Evolutionary conservation across 1,140 invertebrate species (phyloP), one percentile per base, ranked within the genome.

Genomic region (Nebria ingens): DNA sequence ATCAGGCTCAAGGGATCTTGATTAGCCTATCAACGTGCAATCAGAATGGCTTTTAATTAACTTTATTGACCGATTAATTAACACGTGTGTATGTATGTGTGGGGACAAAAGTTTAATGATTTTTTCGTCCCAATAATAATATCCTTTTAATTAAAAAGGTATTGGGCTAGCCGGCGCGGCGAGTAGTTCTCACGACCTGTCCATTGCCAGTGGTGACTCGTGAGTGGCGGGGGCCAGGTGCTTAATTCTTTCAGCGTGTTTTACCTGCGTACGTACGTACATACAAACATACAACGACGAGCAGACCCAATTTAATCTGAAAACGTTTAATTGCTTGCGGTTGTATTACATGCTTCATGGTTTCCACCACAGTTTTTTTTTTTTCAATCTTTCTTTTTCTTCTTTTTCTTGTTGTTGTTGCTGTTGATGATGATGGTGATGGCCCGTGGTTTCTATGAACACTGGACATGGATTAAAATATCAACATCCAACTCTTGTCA

Each of bases 11-110:
- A n/a, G n/a, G 6, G 6, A 34, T 45, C 40, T 12, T 17, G 40
- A 45, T 45, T 45, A 45, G 3, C 40, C 40, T 45, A 45, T 45
- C 40, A 17, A 17, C 17, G n/a, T 17, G 40, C 40, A 45, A 45
- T 45, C 40, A 45, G 4, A 9, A 4, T 12, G 6, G 15, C 40
- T 45, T 45, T 45, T 45, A 45, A 45, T 45, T 45, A 45, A 45
- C 40, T 45, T 45, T 45, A 45, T 45, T 45, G 40, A 17, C 40
- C 40, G 40, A 45, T 45, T 45, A 45, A 45, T 45, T 45, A 11
- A 45, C 40, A 45, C 40, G 17, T 45, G 40, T 45, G 9, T 17
- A n/a, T n/a, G n/a, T n/a, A n/a, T n/a, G n/a, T n/a, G n/a, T n/a
- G n/a, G n/a, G n/a, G n/a, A n/a, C n/a, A n/a, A n/a, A n/a, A n/a